These are phyloP conservation scores for Latrodectus hesperus DNA, from an alignment of 2,888 invertebrate genomes.

Conservation along the genomic window DNA sequence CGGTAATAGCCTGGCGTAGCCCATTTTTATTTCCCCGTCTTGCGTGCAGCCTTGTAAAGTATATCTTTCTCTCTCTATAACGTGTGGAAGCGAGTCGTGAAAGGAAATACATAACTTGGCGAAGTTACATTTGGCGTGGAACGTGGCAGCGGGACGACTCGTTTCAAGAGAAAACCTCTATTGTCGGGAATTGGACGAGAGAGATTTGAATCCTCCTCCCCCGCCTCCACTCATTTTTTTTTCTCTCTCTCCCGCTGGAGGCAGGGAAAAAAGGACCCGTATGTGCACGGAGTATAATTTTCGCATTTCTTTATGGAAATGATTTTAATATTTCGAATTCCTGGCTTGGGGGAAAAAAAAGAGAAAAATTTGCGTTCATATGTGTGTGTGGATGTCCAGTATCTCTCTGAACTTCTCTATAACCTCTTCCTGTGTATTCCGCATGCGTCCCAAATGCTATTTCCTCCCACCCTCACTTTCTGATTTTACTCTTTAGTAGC, in stretches of 20 bases:
- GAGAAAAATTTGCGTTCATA: conserved; percentile 39
- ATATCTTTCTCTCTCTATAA: conserved; percentile 10
- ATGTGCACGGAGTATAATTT: conserved; percentile 59
- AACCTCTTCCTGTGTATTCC: neutral
- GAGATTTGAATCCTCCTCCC: conserved; percentile 51
- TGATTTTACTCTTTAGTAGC: too few relatives aligned
- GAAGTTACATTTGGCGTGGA: conserved; percentile 47
- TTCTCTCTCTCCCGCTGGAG: too few relatives aligned
- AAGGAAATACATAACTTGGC: conserved; percentile 59
- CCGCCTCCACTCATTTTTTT: neutral
- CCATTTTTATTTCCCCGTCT: conserved; percentile 10
- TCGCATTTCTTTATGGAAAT: conserved; percentile 66
- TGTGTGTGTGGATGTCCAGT: conserved; percentile 16
- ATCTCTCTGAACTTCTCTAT: neutral
- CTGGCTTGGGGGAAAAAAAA: neutral
- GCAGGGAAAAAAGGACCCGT: conserved; percentile 11
- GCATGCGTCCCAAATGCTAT: neutral
- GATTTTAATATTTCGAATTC: conserved; percentile 64
- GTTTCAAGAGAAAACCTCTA: conserved; percentile 31
- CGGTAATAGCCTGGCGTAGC: conserved; percentile 52
- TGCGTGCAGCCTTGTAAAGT: conserved; percentile 30
- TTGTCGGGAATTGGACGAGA: conserved; percentile 50
- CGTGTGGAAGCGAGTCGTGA: neutral
- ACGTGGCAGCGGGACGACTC: conserved; percentile 9
- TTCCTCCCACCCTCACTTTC: too few relatives aligned